phyloP scores from a whole-genome alignment of 2,797 vertebrate genomes.

The Microctenopoma lineatum region DNA sequence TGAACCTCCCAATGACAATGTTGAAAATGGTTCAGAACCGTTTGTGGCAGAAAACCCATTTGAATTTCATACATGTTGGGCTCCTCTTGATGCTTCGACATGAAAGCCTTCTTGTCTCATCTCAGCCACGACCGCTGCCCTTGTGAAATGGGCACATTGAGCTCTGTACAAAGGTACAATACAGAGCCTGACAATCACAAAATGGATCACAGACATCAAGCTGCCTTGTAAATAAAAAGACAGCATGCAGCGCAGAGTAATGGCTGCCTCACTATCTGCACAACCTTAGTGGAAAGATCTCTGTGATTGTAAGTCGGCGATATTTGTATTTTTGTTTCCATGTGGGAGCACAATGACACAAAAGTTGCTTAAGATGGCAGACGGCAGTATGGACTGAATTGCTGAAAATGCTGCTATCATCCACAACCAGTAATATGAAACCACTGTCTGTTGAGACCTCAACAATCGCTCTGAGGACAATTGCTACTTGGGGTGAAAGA shows the following conservation, averaged over 20 bases:
- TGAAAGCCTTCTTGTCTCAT: constrained; percentile 69
- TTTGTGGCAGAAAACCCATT: constrained; percentile 67
- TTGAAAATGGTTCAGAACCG: constrained; percentile 51
- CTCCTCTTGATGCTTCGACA: constrained; percentile 75
- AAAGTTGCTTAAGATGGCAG: constrained; percentile 54
- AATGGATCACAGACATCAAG: constrained; percentile 47
- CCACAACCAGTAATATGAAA: constrained; percentile 35
- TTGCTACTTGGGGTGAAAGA: neutral
- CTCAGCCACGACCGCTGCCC: constrained; percentile 51
- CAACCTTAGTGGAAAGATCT: constrained; percentile 38
- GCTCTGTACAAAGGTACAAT: constrained; percentile 64
- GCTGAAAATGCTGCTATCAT: constrained; percentile 30
- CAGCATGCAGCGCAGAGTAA: constrained; percentile 23
- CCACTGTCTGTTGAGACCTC: constrained; percentile 2
- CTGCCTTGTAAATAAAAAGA: constrained; percentile 49
- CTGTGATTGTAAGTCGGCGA: constrained; percentile 50
- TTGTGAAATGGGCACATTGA: constrained; percentile 67
- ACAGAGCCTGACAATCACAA: constrained; percentile 57
- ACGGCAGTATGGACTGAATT: constrained; percentile 30
- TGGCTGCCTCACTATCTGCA: constrained; percentile 41
- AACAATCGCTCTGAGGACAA: constrained; percentile 26
- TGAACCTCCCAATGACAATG: neutral
- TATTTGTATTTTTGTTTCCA: constrained; percentile 46
- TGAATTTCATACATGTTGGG: constrained; percentile 75
- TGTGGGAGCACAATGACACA: constrained; percentile 38